Percentiles rank a stretch among this genome's conserved stretches.
Conservation (phyloP, 1,140 invertebrate species). For the Heliconius melpomene region DNA sequence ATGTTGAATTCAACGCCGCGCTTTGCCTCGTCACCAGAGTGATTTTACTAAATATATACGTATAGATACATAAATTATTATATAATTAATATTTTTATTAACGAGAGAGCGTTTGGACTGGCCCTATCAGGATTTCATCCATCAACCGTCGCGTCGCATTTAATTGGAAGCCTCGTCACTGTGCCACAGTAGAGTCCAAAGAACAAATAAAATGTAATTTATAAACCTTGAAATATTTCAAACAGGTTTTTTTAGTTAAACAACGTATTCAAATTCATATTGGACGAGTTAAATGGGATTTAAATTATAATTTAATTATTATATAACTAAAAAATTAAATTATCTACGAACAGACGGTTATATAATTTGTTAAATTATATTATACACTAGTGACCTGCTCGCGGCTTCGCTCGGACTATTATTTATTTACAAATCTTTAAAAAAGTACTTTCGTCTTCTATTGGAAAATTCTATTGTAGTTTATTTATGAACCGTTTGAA, state of each 20-base stretch:
- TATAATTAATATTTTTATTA: no score
- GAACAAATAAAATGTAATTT: not conserved
- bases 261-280: not conserved
- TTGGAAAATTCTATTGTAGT: no score
- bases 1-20: no score
- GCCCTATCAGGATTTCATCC: not conserved
- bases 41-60: no score
- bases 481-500: no score
- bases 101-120: no score
- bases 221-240: not conserved
- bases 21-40: no score
- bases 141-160: not conserved
- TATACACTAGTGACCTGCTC: not conserved
- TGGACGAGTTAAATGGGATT: not conserved
- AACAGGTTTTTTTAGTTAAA: not conserved
- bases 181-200: not conserved
- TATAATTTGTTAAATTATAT: no score
- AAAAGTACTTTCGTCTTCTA: no score
- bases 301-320: conserved; percentile 4
- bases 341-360: not conserved
- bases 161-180: not conserved
- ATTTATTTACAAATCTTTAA: no score
- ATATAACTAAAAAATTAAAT: not conserved
- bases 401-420: no score
- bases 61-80: no score